Evolutionary conservation across 2,888 invertebrate genomes (phyloP).

Genomic region (Idaea dimidiata): DNA sequence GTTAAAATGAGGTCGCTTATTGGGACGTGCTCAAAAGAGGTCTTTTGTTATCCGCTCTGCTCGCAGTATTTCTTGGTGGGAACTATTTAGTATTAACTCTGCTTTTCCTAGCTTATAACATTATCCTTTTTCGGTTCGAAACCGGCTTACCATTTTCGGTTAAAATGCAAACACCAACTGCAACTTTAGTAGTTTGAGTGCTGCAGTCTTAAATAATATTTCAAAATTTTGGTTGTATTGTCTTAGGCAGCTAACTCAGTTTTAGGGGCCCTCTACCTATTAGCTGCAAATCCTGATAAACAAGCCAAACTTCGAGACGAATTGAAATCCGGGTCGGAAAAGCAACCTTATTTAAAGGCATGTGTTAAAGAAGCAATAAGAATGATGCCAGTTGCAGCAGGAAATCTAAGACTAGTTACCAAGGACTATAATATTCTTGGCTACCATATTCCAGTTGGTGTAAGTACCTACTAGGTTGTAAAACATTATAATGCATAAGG

Average conservation of each 20-base stretch:
- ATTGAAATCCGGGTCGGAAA: constrained; percentile 45
- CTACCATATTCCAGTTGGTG: constrained; percentile 82
- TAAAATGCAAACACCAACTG: too few relatives aligned
- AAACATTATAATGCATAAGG: neutral
- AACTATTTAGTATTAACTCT: too few relatives aligned
- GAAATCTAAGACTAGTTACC: constrained; percentile 72
- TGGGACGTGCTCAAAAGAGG: too few relatives aligned
- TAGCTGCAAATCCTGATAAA: constrained; percentile 82
- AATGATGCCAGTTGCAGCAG: constrained; percentile 79
- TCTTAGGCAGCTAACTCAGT: constrained; percentile 79
- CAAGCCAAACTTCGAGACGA: constrained; percentile 83
- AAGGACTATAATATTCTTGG: constrained; percentile 81
- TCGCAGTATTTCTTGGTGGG: too few relatives aligned
- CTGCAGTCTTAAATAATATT: neutral
- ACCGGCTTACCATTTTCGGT: too few relatives aligned
- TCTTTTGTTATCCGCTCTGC: too few relatives aligned
- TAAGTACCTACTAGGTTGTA: constrained; percentile 44
- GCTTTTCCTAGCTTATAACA: too few relatives aligned
- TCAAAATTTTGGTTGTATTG: neutral
- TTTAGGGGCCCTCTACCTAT: constrained; percentile 77
- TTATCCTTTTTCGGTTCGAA: too few relatives aligned
- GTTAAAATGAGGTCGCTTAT: too few relatives aligned
- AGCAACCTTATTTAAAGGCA: constrained; percentile 81
- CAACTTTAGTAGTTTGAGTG: neutral
- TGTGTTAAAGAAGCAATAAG: constrained; percentile 87